Evolutionary conservation across 2,888 invertebrate species (phyloP), one percentile per base, ranked within the genome.

Genomic region (Rhorus exstirpatorius): DNA sequence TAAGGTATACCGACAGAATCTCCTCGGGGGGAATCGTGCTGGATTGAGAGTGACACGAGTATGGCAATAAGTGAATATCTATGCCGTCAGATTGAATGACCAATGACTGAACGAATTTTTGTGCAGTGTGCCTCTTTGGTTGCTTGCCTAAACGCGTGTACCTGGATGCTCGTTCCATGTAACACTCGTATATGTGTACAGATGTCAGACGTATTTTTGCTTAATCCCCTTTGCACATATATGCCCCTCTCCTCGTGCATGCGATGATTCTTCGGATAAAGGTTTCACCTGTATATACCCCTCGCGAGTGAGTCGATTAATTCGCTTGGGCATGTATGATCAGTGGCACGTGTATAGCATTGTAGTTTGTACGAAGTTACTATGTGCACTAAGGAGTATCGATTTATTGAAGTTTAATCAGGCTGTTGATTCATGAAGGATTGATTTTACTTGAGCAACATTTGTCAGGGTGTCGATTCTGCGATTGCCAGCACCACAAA

Each of bases 341-440:
- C 74, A 72, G 71, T 61, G 68, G 72, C 77, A 81, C 81, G 77
- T 53, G 68, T 46, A 26, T 21, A 14, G 38, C 14, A 24, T 44
- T 49, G 38, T 35, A 51, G 7, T 51, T 38, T 17, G 55, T 49
- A 19, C 12, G 12, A 26, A n/a, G n/a, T n/a, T 21, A 19, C 12
- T 17, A 17, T 55, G 46, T 8, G 8, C 38, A 38, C 38, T 1
- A 41, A 71, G 44, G n/a, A 17, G 38, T 38, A 68, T 53, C n/a
- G 51, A 53, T 68, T 68, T 53, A 53, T 53, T 53, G 51, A 19
- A 68, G 31, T 51, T 21, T 0, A 35, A 68, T 53, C 6, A 53
- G n/a, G 8, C 31, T 31, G 31, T n/a, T n/a, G 6, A 8, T 31
- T 7, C 3, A 6, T 55, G 1, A 7, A 26, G 26, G n/a, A 55